phyloP scores from a whole-genome alignment of 2,797 vertebrate genomes.

The Meriones psammophilus region DNA sequence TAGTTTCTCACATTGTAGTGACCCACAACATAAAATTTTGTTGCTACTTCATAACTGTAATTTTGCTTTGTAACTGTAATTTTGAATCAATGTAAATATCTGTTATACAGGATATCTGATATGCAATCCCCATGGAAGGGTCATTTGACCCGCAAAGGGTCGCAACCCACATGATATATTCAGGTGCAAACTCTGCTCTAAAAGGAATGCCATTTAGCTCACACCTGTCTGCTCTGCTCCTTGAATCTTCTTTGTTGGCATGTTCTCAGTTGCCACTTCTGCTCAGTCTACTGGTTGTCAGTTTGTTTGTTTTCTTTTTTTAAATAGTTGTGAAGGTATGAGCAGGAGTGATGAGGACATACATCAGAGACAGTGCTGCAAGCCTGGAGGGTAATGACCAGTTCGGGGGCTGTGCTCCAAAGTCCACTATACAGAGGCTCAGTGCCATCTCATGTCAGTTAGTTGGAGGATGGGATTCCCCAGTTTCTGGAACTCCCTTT shows the following conservation, averaged over 20 bases:
- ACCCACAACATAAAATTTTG: background rate
- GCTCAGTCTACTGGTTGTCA: background rate
- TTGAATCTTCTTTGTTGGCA: background rate
- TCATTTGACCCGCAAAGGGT: background rate
- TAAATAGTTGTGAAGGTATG: background rate
- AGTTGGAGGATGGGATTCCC: background rate
- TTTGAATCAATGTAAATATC: background rate
- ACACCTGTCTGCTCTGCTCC: background rate
- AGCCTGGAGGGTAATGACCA: background rate
- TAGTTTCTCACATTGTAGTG: background rate
- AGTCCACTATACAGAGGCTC: background rate
- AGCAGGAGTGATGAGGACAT: background rate
- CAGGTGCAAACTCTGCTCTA: background rate
- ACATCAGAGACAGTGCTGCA: background rate
- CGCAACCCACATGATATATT: background rate
- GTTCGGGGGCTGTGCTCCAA: background rate
- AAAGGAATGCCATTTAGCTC: background rate
- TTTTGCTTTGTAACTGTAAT: background rate
- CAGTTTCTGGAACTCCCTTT: background rate
- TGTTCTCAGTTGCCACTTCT: background rate
- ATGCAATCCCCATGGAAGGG: background rate
- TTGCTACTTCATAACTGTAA: background rate
- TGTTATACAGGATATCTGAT: background rate
- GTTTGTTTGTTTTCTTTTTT: background rate
- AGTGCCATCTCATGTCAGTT: background rate